Base-by-base conservation (phyloP, 2,113 vertebrate species). In the Aramus guarauna region DNA sequence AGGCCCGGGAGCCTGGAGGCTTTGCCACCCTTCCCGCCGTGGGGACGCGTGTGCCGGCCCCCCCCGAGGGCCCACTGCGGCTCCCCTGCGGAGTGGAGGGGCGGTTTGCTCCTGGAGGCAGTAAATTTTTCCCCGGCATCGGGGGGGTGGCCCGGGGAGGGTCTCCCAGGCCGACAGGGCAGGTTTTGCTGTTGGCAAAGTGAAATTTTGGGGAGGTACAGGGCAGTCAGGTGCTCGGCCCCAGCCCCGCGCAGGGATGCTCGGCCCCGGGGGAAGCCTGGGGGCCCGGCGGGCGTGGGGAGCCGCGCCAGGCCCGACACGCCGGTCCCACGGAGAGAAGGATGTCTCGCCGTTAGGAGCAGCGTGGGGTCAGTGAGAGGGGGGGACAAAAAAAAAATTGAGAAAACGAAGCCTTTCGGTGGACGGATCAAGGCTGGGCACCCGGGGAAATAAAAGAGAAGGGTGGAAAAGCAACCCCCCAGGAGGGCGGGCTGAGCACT, bases 381-480 rank as follows among this genome's bases (percentile, higher is more conserved):
- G 4, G 15, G 9, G 9, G 23, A 13, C 8, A 3, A 4, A 5
- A 11, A 29, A 48, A 9, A 2, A 22, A 3, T 1, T 26, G 41
- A 29, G 9, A 36, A 94, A 72, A 11, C 2, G 15, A 48, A 86
- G 21, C 12, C 2, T 82, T 88, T 83, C 50, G 13, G 45, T 88
- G 86, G 47, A 90, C 93, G 86, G 92, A 92, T 82, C 75, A 52
- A 82, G 88, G 83, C 79, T 82, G 88, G 75, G 77, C 76, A 92
- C 89, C 56, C 75, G 75, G 50, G 36, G 48, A 68, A 90, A 39
- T 64, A 56, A 71, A 80, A 36, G 30, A 62, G 66, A 77, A 60
- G 48, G 71, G 62, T 88, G 79, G 67, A 67, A 83, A 47, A 80
- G 67, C 23, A 80, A 3, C 18, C 79, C 79, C 53, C 76, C 6